phyloP scores from a whole-genome alignment of 2,113 vertebrate species.

The Prinia subflava region DNA sequence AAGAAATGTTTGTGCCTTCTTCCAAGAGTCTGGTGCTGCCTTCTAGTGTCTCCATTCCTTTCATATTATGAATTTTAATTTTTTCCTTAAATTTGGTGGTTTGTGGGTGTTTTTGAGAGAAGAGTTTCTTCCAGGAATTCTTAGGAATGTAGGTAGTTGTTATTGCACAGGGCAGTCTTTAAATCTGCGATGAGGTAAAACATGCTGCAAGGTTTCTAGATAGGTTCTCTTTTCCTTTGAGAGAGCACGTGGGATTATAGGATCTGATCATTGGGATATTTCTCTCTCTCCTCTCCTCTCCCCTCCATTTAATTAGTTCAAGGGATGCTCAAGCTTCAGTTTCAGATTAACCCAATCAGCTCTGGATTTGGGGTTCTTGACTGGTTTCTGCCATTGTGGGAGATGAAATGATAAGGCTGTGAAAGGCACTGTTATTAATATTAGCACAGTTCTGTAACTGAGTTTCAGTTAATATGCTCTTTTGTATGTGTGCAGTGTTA shows the following conservation, averaged over 20 bases:
- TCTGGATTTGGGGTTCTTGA: rapidly evolving
- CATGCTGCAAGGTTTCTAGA: background rate
- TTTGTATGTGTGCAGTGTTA: background rate
- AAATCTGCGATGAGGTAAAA: background rate
- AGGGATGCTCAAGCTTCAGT: background rate
- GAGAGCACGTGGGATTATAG: background rate
- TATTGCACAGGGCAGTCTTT: background rate
- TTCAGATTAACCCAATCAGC: background rate
- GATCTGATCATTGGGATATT: background rate
- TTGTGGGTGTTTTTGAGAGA: background rate
- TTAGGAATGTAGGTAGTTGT: background rate
- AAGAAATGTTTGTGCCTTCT: background rate
- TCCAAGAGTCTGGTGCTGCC: background rate
- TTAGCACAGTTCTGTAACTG: background rate
- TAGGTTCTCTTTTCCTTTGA: background rate
- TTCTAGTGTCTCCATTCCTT: background rate
- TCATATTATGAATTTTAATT: background rate
- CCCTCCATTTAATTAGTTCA: background rate
- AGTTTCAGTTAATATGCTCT: background rate
- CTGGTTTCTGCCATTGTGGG: background rate
- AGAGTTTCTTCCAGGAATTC: background rate
- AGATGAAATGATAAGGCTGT: background rate
- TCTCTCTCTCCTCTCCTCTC: background rate
- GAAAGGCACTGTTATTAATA: background rate
- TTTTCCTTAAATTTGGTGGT: background rate